Evolutionary conservation across 1,140 invertebrate genomes (phyloP), one percentile per base, ranked within the genome.

Genomic region (Drosophila subobscura): DNA sequence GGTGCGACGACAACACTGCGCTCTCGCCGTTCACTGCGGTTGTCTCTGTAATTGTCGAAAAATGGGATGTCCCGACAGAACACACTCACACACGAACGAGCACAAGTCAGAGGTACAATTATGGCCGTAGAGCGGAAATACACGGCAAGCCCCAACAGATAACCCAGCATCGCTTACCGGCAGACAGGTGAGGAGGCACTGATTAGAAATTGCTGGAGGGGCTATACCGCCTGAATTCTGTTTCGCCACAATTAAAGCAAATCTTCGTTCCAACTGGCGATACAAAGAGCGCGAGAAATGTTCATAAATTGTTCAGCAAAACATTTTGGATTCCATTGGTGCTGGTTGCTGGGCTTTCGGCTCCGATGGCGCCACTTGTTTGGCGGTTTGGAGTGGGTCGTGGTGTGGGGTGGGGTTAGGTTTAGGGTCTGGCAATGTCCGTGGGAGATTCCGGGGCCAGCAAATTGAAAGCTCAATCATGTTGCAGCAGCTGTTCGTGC

Each of bases 391-490:
- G 1, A 4, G 10, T 12, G 33, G 33, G 33, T 20, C 16, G 16
- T 1, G 16, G 0, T 20, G 16, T n/a, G 16, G 16, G 16, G 16
- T 1, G 16, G 16, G 16, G 16, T 1, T 20, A 20, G 16, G 16
- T 20, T 20, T 20, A 20, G 16, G 16, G 16, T 20, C 16, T 0
- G 29, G 27, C 7, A 8, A 8, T 29, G 27, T 29, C 27, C 27
- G 27, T 29, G 27, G 27, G 6, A 52, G 41, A n/a, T 55, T 40
- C 55, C 49, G 29, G 75, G 61, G 51, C 53, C 55, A 78, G 60
- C 83, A 86, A 88, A 88, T 88, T 81, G 81, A 86, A 78, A 86
- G 81, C 81, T 86, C 81, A 86, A 86, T 86, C 81, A 86, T 86
- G 81, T 78, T 81, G 70, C 83, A 88, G 74, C 83, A 86, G 81